These are phyloP conservation scores for Chauna torquata DNA, from an alignment of 2,113 vertebrate species.

Conservation along the genomic window DNA sequence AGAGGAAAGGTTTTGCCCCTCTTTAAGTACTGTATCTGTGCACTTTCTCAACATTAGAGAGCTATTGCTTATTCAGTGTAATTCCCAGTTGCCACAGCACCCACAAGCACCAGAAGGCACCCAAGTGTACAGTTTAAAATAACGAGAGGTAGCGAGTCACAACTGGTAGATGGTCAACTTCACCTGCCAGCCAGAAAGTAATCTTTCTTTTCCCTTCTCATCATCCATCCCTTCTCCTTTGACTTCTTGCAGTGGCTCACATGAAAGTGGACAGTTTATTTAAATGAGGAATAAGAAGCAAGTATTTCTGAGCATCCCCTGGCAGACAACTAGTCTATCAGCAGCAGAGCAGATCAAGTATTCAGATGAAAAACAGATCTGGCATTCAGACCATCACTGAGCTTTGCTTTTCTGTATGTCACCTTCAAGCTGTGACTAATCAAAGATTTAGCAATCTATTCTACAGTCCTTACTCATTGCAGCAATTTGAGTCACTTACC, in stretches of 20 bases:
- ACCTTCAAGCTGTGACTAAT: background rate
- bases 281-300: background rate
- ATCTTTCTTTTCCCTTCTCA: background rate
- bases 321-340: background rate
- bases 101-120: background rate
- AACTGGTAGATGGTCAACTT: background rate
- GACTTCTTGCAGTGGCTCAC: background rate
- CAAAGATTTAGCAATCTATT: background rate
- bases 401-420: background rate
- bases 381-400: background rate
- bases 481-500: background rate
- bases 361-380: background rate
- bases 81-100: background rate
- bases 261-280: background rate
- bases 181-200: background rate
- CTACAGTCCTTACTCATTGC: background rate
- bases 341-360: background rate
- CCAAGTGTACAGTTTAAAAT: background rate
- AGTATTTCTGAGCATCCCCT: background rate
- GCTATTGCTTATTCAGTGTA: background rate
- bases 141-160: background rate
- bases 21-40: background rate
- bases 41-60: background rate
- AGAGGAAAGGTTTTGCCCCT: background rate
- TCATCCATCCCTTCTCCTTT: background rate